Evolutionary conservation across 2,797 vertebrate species (phyloP).

Genomic region (Hipposideros larvatus): DNA sequence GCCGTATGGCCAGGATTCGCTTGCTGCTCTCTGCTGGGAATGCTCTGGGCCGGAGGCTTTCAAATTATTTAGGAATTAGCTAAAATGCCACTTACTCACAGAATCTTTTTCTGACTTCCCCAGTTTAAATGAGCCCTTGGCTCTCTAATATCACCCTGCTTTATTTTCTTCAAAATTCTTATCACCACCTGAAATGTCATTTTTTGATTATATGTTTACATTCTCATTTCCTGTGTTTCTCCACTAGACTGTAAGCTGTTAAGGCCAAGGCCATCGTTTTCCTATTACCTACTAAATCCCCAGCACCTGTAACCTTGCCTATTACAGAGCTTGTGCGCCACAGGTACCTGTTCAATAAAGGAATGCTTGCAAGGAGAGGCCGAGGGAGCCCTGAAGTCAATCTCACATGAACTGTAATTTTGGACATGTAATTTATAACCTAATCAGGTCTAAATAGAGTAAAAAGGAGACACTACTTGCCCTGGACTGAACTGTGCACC

Average conservation of each 20-base stretch:
- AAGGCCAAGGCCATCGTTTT: neutral
- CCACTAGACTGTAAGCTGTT: neutral
- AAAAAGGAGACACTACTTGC: neutral
- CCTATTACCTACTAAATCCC: neutral
- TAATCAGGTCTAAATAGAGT: neutral
- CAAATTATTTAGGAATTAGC: neutral
- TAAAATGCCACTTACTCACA: neutral
- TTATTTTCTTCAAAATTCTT: constrained; percentile 20
- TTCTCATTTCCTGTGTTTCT: neutral
- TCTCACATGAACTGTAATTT: neutral
- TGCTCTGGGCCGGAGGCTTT: neutral
- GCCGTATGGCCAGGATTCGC: neutral
- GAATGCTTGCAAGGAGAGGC: neutral
- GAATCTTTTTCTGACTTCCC: neutral
- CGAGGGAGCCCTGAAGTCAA: neutral
- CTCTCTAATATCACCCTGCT: neutral
- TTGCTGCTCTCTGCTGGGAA: neutral
- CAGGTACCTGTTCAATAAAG: neutral
- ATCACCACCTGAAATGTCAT: neutral
- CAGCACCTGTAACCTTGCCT: neutral
- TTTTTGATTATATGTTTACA: neutral
- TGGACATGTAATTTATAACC: neutral
- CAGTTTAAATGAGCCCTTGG: neutral
- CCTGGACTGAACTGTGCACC: neutral
- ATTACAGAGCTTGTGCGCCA: neutral